Evolutionary conservation across 2,113 vertebrate species (phyloP).

Genomic region (Vicugna pacos): DNA sequence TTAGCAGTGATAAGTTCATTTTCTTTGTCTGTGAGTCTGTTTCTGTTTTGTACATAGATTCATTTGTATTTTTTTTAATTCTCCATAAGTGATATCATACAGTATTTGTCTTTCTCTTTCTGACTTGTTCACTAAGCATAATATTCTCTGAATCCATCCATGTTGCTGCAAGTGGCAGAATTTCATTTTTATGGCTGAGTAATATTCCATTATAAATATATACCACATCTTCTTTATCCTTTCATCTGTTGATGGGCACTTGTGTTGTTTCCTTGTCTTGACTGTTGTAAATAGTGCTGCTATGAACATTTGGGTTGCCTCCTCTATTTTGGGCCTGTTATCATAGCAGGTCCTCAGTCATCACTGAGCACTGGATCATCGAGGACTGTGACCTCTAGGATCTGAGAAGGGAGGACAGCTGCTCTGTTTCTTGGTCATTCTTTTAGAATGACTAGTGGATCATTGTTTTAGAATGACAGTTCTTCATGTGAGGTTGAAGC

Average conservation of each 20-base stretch:
- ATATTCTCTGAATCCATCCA: no score
- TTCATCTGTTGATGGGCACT: background rate
- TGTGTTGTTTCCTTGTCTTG: background rate
- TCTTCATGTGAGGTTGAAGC: background rate
- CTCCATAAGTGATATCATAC: no score
- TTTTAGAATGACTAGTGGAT: background rate
- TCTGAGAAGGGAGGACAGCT: background rate
- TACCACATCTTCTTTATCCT: background rate
- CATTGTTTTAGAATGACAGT: background rate
- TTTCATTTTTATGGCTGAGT: no score
- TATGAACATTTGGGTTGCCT: background rate
- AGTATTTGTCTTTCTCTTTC: no score
- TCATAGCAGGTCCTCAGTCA: background rate
- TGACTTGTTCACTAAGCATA: no score
- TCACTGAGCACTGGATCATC: background rate
- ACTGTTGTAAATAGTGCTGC: background rate
- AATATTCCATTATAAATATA: no score
- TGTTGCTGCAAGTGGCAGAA: no score
- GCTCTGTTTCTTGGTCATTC: background rate
- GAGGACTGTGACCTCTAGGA: background rate
- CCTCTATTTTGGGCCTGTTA: rapidly evolving
- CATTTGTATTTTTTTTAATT: no score
- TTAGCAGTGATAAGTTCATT: background rate
- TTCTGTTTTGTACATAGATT: no score
- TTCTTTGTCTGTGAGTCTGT: background rate